Base-by-base conservation (phyloP, 2,797 vertebrate species). In the Eleutherodactylus coqui region DNA sequence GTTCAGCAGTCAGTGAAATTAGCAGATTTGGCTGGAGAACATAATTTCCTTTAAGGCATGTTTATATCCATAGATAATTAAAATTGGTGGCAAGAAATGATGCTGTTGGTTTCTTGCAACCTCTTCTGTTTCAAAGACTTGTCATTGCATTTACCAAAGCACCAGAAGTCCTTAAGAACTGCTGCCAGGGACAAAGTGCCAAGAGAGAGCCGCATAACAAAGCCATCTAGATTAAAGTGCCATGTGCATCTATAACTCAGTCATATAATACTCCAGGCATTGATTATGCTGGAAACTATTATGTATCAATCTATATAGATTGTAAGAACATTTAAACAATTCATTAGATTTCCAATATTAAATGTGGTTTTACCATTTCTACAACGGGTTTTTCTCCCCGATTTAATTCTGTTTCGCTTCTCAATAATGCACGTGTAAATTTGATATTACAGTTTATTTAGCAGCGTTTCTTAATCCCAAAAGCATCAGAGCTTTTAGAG, bases 271-370 rank as follows among this genome's bases (percentile, higher is more conserved):
- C 49, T 24, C 49, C 14, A 32, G n/a, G 16, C 64, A 85, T 85
- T 85, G 84, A 85, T 85, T 73, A 73, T 58, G 73, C 70, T 60
- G 49, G 47, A 32, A 85, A 79, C 58, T 79, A 79, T 85, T 79
- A 85, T 85, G 76, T 79, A 85, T 79, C 76, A 72, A 79, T 79
- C 84, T 21, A 85, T 79, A 85, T 72, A 58, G 47, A 79, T 79
- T 79, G 76, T 60, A 79, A 85, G 43, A 79, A 85, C 36, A 72
- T 79, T 58, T 67, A 85, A 85, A 70, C n/a, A 60, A 47, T 73
- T 47, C 49, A 79, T 79, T 79, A 70, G 27, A 64, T 78, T 34
- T 60, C 62, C 41, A 27, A 73, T 38, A 73, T 79, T 21, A 78
- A 14, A 36, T 27, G 19, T 55, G 19, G 80, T 55, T 58, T 82